These are phyloP conservation scores for Hipparchia semele DNA, from an alignment of 2,888 invertebrate genomes.

Conservation along the genomic window DNA sequence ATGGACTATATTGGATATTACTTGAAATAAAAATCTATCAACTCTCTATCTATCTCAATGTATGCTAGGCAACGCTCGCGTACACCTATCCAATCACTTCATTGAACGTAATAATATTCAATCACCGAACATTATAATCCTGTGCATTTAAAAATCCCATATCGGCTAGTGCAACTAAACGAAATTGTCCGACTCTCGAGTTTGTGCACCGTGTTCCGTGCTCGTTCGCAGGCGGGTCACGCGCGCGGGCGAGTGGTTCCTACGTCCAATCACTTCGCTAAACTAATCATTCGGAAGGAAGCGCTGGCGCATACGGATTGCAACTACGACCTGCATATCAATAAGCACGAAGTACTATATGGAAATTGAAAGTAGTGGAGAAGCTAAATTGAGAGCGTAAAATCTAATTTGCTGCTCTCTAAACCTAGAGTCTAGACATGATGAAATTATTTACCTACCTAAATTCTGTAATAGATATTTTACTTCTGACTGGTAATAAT, in stretches of 20 bases:
- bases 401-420: conserved; percentile 6
- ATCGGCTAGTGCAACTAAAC: conserved; percentile 41
- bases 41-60: neutral
- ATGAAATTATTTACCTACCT: neutral
- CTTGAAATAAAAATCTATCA: neutral
- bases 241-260: conserved; percentile 60
- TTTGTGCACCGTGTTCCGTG: conserved; percentile 22
- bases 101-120: neutral
- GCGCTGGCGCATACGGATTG: conserved; percentile 68
- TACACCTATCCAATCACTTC: neutral
- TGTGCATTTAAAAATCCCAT: conserved; percentile 20
- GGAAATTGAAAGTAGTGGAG: conserved; percentile 34
- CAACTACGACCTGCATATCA: conserved; percentile 47
- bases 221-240: conserved; percentile 56
- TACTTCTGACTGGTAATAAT: too few relatives aligned
- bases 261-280: conserved; percentile 72
- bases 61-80: neutral
- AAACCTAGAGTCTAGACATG: neutral
- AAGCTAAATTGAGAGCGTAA: conserved; percentile 11
- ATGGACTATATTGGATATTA: too few relatives aligned
- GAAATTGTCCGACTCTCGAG: conserved; percentile 31
- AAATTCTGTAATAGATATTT: neutral
- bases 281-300: conserved; percentile 75
- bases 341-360: conserved; percentile 31
- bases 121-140: conserved; percentile 3